Conservation (phyloP, 2,797 vertebrate genomes). For the Sebastes dallii region DNA sequence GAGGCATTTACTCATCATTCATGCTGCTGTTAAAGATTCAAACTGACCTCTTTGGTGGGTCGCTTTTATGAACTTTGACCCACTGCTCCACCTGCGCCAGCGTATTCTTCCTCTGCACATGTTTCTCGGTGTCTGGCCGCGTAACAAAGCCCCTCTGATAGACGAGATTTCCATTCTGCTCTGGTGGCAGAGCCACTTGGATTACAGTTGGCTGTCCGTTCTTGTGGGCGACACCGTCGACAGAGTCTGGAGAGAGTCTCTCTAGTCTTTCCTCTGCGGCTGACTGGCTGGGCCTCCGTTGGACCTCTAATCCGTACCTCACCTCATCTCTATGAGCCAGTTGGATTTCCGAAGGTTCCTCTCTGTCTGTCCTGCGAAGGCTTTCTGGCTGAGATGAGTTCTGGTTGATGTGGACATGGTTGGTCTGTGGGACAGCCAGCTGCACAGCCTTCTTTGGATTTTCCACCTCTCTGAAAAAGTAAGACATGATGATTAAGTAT, state of each 20-base stretch:
- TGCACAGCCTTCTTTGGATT: slow-evolving; percentile 82
- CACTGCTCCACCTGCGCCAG: slow-evolving; percentile 95
- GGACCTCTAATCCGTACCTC: slow-evolving; percentile 82
- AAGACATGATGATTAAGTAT: neutral
- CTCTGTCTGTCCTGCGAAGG: slow-evolving; percentile 73
- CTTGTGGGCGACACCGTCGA: slow-evolving; percentile 78
- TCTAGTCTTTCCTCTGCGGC: slow-evolving; percentile 78
- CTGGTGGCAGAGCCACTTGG: slow-evolving; percentile 71
- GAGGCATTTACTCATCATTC: slow-evolving; percentile 41
- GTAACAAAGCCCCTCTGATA: slow-evolving; percentile 85
- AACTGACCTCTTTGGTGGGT: slow-evolving; percentile 83
- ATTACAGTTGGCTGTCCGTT: slow-evolving; percentile 83
- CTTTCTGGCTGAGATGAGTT: slow-evolving; percentile 79
- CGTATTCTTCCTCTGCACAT: slow-evolving; percentile 90
- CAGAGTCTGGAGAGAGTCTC: slow-evolving; percentile 82
- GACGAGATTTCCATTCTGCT: slow-evolving; percentile 89
- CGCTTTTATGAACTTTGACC: slow-evolving; percentile 94
- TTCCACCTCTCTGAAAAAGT: slow-evolving; percentile 79
- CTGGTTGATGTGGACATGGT: slow-evolving; percentile 83
- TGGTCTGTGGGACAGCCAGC: slow-evolving; percentile 87
- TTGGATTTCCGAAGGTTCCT: slow-evolving; percentile 73
- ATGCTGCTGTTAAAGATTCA: neutral
- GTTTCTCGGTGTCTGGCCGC: slow-evolving; percentile 85
- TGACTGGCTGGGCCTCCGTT: slow-evolving; percentile 73
- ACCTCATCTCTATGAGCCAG: slow-evolving; percentile 81